A percentile compares a stretch with the other conserved stretches of the same genome.
Evolutionary conservation across 2,888 invertebrate genomes (phyloP).

Genomic region (Drosophila affinis): DNA sequence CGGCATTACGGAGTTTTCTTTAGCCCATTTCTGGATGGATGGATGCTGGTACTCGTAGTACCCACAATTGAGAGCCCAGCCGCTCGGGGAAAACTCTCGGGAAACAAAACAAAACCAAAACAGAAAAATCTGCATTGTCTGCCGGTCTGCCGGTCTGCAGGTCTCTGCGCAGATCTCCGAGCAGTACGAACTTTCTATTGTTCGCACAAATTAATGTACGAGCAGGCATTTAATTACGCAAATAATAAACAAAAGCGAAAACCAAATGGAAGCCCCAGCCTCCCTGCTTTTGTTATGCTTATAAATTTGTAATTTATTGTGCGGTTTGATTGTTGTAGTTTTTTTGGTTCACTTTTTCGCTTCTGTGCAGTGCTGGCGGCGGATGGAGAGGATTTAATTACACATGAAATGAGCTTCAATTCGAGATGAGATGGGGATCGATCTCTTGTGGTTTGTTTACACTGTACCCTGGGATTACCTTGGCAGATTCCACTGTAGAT

Average conservation of each 20-base stretch:
- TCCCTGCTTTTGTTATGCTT: slow-evolving; percentile 6
- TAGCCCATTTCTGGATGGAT: slow-evolving; percentile 58
- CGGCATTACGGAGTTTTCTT: slow-evolving; percentile 70
- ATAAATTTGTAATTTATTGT: slow-evolving; percentile 37
- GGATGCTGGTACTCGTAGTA: slow-evolving; percentile 16
- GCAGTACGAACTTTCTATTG: slow-evolving; percentile 59
- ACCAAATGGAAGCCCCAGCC: slow-evolving; percentile 19
- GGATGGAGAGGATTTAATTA: slow-evolving; percentile 30
- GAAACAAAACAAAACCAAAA: slow-evolving; percentile 12
- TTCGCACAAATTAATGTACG: slow-evolving; percentile 31
- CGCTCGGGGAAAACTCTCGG: slow-evolving; percentile 56
- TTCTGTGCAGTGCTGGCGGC: too few relatives aligned
- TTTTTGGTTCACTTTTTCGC: slow-evolving; percentile 3
- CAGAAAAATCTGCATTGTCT: slow-evolving; percentile 62
- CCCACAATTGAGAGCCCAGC: slow-evolving; percentile 35
- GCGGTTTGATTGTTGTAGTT: slow-evolving; percentile 2
- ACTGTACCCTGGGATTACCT: not conserved
- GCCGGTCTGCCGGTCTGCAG: slow-evolving; percentile 21
- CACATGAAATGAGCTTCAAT: slow-evolving; percentile 3
- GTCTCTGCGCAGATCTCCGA: not conserved
- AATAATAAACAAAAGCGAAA: slow-evolving; percentile 48
- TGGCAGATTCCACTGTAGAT: not conserved
- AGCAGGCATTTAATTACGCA: slow-evolving; percentile 54
- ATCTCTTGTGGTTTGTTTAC: not conserved
- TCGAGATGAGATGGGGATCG: not conserved